A percentile compares a stretch with the other conserved stretches of the same genome.
phyloP scores from a whole-genome alignment of 2,888 invertebrate genomes.

The Drosophila conformis region DNA sequence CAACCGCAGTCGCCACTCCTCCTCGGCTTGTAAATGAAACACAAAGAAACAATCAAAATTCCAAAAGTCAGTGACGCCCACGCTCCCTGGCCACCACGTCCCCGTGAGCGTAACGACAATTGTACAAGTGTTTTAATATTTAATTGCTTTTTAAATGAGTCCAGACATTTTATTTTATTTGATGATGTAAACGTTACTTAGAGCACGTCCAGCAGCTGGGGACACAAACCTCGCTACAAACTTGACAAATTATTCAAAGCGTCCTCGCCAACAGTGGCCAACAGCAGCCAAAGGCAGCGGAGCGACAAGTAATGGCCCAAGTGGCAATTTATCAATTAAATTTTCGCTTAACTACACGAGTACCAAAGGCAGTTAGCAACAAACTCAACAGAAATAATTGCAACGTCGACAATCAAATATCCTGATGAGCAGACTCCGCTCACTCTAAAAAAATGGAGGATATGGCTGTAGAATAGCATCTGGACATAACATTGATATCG shows the following conservation, averaged over 20 bases:
- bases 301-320: slow-evolving; percentile 76
- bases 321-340: slow-evolving; percentile 82
- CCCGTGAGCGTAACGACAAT: slow-evolving; percentile 39
- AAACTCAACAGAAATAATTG: slow-evolving; percentile 20
- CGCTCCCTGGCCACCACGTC: not conserved
- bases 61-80: slow-evolving; percentile 63
- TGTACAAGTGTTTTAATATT: slow-evolving; percentile 80
- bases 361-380: slow-evolving; percentile 51
- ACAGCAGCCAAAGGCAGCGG: slow-evolving; percentile 16
- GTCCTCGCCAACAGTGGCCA: slow-evolving; percentile 34
- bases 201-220: slow-evolving; percentile 54
- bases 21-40: slow-evolving; percentile 62
- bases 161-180: slow-evolving; percentile 78
- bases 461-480: not conserved
- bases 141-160: slow-evolving; percentile 81
- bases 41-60: slow-evolving; percentile 79
- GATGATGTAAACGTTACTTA: slow-evolving; percentile 78
- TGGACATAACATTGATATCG: not conserved
- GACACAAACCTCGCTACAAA: slow-evolving; percentile 41
- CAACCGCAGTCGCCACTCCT: slow-evolving; percentile 53
- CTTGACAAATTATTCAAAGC: slow-evolving; percentile 79
- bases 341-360: slow-evolving; percentile 73
- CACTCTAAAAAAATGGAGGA: not conserved
- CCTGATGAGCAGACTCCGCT: not conserved
- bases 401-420: slow-evolving; percentile 7